Evolutionary conservation across 2,888 invertebrate genomes (phyloP).

Genomic region (Corbicula japonica): DNA sequence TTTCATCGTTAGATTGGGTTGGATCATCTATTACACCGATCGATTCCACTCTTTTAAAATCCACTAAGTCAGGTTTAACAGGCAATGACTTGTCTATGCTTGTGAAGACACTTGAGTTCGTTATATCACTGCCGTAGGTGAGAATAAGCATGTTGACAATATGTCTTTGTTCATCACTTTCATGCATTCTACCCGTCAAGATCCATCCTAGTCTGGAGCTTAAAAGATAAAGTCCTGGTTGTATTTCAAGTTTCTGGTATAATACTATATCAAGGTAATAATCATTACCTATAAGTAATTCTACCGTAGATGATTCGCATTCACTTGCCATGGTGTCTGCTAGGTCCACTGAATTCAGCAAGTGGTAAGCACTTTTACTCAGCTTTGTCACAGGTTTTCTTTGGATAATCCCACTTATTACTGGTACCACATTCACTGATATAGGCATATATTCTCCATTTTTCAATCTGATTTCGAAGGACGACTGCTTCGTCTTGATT

Average conservation of each 20-base stretch:
- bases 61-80: background rate
- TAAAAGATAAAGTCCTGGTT: background rate
- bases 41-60: background rate
- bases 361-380: background rate
- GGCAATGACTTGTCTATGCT: too few species aligned
- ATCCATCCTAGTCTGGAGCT: conserved; percentile 19
- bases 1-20: background rate
- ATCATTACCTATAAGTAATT: conserved; percentile 27
- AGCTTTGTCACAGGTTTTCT: background rate
- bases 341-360: background rate
- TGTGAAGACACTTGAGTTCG: too few species aligned
- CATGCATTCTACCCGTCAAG: conserved; percentile 4
- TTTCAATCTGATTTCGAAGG: conserved; percentile 10
- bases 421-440: conserved; percentile 19
- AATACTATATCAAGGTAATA: conserved; percentile 19
- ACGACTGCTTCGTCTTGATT: too few species aligned
- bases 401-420: conserved; percentile 15
- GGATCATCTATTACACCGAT: background rate
- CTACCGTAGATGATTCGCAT: background rate
- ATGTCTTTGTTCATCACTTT: background rate
- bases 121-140: too few species aligned
- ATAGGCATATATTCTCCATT: conserved; percentile 9
- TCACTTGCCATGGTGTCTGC: background rate
- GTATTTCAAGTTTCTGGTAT: conserved; percentile 4
- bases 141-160: background rate